Evolutionary conservation across 2,888 invertebrate genomes (phyloP), one percentile per base, ranked within the genome.

Genomic region (Strigamia crassipes): DNA sequence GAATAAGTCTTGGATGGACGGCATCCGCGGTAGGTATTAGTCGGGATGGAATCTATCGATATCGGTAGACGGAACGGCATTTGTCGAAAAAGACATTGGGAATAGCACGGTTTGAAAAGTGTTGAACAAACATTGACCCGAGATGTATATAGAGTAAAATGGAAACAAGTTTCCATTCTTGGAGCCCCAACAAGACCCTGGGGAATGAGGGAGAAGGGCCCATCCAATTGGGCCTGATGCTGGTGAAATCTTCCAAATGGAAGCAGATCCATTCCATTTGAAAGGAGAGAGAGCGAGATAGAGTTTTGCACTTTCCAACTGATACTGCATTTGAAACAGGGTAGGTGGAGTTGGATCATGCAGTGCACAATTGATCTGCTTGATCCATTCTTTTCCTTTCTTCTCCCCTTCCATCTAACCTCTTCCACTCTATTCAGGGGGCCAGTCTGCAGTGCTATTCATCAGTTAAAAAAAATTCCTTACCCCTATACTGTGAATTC

Each of bases 221-320:
- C 61, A 66, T 66, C 61, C 61, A 66, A 66, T 66, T 66, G 61
- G 61, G 61, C 61, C 61, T 66, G 61, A 66, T 66, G 61, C 61
- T 66, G 61, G 61, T 66, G 61, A 66, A 66, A 66, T 66, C 21
- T 66, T 66, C 21, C 21, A 66, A 66, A 66, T 66, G 61, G 61
- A 66, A 66, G 21, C 61, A 66, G 61, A 66, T 66, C 61, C 61
- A 66, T 66, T 66, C 46, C 46, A 15, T 46, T 46, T 46, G 46
- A 46, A 38, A 38, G 38, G 38, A 38, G 38, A 38, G 15, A 6
- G n/a, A 51, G 51, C 2, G 51, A 66, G 61, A 66, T 8, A 21
- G 61, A 21, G 61, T 66, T 66, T 21, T 66, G 61, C 61, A 66
- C 61, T 66, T 66, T 66, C 23, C 18, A 46, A 46, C 46, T 46